Evolutionary conservation across 2,113 vertebrate genomes (phyloP).

Genomic region (Chionomys nivalis): DNA sequence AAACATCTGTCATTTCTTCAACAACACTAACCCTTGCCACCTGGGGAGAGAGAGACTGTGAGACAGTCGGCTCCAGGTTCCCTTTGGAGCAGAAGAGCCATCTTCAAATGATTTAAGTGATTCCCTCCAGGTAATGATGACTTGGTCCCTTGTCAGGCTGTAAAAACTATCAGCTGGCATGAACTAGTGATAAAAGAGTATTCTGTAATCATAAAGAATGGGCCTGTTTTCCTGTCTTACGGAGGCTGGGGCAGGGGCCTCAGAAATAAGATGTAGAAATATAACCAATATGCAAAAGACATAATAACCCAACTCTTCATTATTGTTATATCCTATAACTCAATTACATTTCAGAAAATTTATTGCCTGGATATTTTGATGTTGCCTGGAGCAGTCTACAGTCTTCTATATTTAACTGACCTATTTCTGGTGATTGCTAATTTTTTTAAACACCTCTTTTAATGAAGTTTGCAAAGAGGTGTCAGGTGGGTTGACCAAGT

Average conservation of each 20-base stretch:
- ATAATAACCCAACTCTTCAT: background rate
- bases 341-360: slow-evolving; percentile 46
- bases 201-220: slow-evolving; percentile 67
- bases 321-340: slow-evolving; percentile 11
- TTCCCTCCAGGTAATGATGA: slow-evolving; percentile 74
- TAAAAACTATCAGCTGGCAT: slow-evolving; percentile 75
- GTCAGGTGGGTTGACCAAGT: slow-evolving; percentile 30
- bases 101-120: slow-evolving; percentile 77
- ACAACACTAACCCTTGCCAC: slow-evolving; percentile 64
- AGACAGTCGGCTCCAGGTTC: slow-evolving; percentile 54
- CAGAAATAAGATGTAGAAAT: slow-evolving; percentile 58
- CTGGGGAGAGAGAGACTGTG: background rate
- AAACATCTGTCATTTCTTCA: slow-evolving; percentile 49
- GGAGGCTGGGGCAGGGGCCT: background rate
- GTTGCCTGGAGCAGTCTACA: background rate
- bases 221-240: background rate
- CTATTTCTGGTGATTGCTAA: slow-evolving; percentile 39
- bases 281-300: slow-evolving; percentile 51
- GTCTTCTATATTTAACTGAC: slow-evolving; percentile 41
- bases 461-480: slow-evolving; percentile 34
- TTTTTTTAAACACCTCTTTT: slow-evolving; percentile 39
- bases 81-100: slow-evolving; percentile 44
- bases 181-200: slow-evolving; percentile 62
- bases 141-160: slow-evolving; percentile 74
- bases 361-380: slow-evolving; percentile 16